Conservation (phyloP, 2,113 vertebrate species). For the Clarias magur region DNA sequence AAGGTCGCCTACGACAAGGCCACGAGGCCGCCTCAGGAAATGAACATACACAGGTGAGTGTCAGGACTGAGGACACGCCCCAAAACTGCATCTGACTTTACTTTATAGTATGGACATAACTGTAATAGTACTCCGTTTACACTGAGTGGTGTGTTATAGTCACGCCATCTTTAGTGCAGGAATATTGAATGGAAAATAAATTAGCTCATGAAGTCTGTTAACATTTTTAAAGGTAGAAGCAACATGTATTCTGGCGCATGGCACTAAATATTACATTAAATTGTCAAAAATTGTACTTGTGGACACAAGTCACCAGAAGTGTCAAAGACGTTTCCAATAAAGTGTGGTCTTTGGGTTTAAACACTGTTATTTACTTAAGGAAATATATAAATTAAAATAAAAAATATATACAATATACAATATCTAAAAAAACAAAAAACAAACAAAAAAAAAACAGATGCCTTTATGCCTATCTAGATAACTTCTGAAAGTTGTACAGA, state of each 20-base stretch:
- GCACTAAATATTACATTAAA: neutral
- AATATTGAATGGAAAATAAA: neutral
- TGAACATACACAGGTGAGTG: slow-evolving; percentile 98
- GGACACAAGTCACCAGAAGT: neutral
- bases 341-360: neutral
- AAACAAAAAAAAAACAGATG: neutral
- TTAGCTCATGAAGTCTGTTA: neutral
- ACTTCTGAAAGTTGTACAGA: neutral
- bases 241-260: neutral
- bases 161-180: neutral
- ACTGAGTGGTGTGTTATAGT: neutral
- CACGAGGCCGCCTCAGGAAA: slow-evolving; percentile 93
- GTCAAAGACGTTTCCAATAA: neutral
- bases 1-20: slow-evolving; percentile 99
- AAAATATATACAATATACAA: no score
- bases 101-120: neutral
- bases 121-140: neutral
- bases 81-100: neutral
- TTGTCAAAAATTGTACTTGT: neutral
- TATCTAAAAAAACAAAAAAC: neutral
- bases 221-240: neutral
- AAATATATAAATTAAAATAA: no score
- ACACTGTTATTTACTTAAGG: neutral
- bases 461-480: neutral
- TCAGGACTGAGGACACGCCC: neutral